Base-by-base conservation (phyloP, 2,888 invertebrate species). In the Acanthopleura granulata region DNA sequence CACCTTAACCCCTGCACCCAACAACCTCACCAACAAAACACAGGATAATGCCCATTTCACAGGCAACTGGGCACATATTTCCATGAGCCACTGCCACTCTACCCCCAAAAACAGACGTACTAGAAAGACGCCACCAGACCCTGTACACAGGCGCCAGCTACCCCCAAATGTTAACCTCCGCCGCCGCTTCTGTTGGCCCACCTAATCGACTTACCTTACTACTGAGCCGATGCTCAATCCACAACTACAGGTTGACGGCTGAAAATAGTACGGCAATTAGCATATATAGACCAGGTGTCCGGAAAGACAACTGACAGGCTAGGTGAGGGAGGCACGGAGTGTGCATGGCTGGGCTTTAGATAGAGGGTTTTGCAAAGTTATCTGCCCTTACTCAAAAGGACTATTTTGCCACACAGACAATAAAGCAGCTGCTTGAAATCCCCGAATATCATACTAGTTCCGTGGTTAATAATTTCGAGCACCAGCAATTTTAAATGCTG, bases 1-100 rank as follows among this genome's bases (percentile, higher is more conserved):
- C 18, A 22, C 66, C 66, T 66, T 27, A 27, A 22, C 29, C 66
- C 66, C 29, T 22, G 66, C 66, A 27, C 66, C 66, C 66, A 27
- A 66, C 29, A 66, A 66, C 66, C 66, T 66, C 66, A 66, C 66
- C 66, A 66, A 66, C 66, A 66, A 66, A 66, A 66, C 66, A 66
- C 66, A 66, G 66, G 29, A 25, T 27, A 27, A 15, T 66, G 66
- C 25, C 66, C 66, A 22, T 22, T 66, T 22, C 25, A 66, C 66
- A 66, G 66, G 66, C 66, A 66, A 66, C 1, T 16, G 22, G 66
- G 22, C 22, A 57, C 15, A 57, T 4, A 4, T 57, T 22, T n/a
- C n/a, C n/a, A 66, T 66, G 66, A 27, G 66, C 66, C 57, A 15
- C 25, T 66, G n/a, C n/a, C 62, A 15, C 25, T 66, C 66, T 66